A percentile compares a stretch with the other conserved stretches of the same genome.
phyloP scores from a whole-genome alignment of 2,888 invertebrate species.

The Falcaria lacertinaria region DNA sequence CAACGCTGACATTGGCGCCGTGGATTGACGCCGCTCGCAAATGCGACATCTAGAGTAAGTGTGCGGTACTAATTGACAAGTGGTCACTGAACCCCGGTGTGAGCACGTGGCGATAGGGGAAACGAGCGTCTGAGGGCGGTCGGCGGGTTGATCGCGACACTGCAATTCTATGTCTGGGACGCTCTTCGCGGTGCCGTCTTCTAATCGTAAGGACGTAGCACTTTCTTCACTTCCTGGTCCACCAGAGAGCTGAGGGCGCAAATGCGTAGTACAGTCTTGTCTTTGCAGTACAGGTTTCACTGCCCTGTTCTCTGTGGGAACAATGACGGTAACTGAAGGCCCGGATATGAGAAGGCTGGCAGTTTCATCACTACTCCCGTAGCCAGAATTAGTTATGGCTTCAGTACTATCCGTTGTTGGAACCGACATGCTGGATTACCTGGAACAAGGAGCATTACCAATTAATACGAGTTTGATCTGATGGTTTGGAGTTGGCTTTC shows the following conservation, averaged over 20 bases:
- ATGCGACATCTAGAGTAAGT: conserved; percentile 82
- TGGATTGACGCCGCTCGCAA: conserved; percentile 90
- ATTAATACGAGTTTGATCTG: not conserved
- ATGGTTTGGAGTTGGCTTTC: no score
- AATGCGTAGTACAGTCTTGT: conserved; percentile 91
- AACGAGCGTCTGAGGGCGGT: conserved; percentile 75
- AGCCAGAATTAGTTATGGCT: conserved; percentile 81
- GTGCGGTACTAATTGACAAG: conserved; percentile 84
- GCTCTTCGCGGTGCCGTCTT: conserved; percentile 85
- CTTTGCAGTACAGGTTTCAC: conserved; percentile 90
- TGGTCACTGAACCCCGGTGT: conserved; percentile 82
- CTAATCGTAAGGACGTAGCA: conserved; percentile 80
- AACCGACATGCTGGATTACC: conserved; percentile 60
- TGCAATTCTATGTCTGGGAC: conserved; percentile 91
- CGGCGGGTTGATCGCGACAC: conserved; percentile 80
- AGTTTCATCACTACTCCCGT: conserved; percentile 90
- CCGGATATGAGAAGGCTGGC: conserved; percentile 87
- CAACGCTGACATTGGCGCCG: conserved; percentile 86
- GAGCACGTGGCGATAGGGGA: conserved; percentile 79
- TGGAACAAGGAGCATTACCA: conserved; percentile 46
- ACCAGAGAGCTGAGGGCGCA: conserved; percentile 85
- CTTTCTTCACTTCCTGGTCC: conserved; percentile 89
- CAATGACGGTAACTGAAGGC: conserved; percentile 76
- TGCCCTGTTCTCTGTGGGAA: conserved; percentile 69
- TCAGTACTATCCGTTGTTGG: conserved; percentile 77